Evolutionary conservation across 35 echinoderm and acorn worm genomes (phyloP).

Genomic region (Acanthaster planci): DNA sequence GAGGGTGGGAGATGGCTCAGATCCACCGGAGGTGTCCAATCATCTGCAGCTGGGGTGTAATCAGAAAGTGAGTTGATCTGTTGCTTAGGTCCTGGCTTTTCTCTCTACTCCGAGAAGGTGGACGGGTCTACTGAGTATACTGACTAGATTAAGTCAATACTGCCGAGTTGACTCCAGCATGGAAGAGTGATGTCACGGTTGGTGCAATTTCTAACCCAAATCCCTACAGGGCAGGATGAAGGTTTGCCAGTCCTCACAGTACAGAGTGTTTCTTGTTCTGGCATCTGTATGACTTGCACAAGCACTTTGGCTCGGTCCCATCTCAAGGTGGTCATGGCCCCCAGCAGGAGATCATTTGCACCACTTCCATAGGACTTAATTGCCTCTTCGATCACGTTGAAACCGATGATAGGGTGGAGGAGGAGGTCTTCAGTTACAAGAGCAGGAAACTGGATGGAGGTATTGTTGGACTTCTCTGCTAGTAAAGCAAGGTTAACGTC

Average conservation of each 20-base stretch:
- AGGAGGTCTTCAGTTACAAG: neutral
- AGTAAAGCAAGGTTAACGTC: neutral
- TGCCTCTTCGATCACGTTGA: constrained; percentile 38
- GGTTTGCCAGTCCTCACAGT: neutral
- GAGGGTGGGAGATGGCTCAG: constrained; percentile 20
- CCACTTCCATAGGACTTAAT: neutral
- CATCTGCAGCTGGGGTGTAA: neutral
- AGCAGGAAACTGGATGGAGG: neutral
- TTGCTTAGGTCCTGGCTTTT: neutral
- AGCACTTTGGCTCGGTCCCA: too few species aligned
- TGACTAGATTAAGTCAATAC: neutral
- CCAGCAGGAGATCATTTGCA: neutral
- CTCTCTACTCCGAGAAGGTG: neutral
- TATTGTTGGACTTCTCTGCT: neutral
- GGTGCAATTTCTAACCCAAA: constrained; percentile 42
- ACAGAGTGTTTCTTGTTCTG: too few species aligned
- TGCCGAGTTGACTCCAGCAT: constrained; percentile 19
- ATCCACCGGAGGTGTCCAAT: constrained; percentile 46
- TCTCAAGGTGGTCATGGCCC: neutral
- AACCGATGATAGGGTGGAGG: constrained; percentile 32
- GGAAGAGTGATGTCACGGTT: constrained; percentile 23
- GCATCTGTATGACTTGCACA: too few species aligned
- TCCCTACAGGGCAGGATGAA: constrained; percentile 28
- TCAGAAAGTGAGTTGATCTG: neutral
- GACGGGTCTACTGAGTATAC: neutral